phyloP scores from a whole-genome alignment of 1,140 invertebrate species.

The Meteorus sp. region DNA sequence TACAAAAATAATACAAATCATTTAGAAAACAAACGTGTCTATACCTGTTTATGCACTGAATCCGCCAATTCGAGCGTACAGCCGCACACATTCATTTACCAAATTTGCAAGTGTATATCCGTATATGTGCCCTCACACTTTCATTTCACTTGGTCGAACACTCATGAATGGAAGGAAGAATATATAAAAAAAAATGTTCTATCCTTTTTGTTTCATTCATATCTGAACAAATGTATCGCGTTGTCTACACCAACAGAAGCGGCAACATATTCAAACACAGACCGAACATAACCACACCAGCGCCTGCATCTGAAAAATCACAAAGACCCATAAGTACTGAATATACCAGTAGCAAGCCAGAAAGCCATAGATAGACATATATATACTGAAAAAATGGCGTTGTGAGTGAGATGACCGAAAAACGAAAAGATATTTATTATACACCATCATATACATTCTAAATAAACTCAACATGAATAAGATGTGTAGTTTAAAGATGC shows the following conservation, averaged over 20 bases:
- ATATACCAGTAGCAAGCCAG: constrained; percentile 15
- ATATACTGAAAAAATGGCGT: too few relatives aligned
- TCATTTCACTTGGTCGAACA: not conserved
- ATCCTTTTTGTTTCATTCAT: not conserved
- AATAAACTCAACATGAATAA: not conserved
- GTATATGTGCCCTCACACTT: too few relatives aligned
- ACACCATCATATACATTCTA: not conserved
- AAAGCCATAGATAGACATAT: constrained; percentile 1
- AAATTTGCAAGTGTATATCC: not conserved
- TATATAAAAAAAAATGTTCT: too few relatives aligned
- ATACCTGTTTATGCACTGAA: constrained; percentile 3
- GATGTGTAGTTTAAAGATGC: constrained; percentile 3
- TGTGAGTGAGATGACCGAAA: not conserved
- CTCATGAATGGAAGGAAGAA: not conserved
- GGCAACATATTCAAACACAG: too few relatives aligned
- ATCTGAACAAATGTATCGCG: not conserved
- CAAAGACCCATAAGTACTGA: not conserved
- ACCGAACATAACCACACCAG: too few relatives aligned
- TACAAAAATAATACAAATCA: not conserved
- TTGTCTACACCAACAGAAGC: not conserved
- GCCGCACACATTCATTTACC: constrained; percentile 18
- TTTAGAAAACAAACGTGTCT: not conserved
- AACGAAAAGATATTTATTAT: not conserved
- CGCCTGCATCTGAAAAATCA: too few relatives aligned
- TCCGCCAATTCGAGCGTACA: constrained; percentile 25